Evolutionary conservation across 2,797 vertebrate species (phyloP).

Genomic region (Semaprochilodus insignis): DNA sequence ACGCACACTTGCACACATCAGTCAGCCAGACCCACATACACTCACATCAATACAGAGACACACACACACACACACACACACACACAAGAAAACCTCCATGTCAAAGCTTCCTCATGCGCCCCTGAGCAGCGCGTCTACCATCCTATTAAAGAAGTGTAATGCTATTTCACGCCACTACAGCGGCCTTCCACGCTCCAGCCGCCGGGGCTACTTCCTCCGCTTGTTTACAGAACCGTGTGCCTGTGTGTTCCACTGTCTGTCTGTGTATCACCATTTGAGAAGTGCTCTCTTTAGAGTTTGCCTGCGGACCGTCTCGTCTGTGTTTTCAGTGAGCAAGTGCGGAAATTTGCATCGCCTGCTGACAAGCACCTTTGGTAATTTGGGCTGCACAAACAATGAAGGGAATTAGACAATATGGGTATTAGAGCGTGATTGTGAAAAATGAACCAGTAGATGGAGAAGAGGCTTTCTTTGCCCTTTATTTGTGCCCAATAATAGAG

Average conservation of each 20-base stretch:
- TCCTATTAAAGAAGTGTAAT: slow-evolving; percentile 52
- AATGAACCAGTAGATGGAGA: not conserved
- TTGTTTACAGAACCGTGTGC: slow-evolving; percentile 14
- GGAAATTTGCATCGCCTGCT: not conserved
- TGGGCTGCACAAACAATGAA: not conserved
- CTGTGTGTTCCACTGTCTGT: not conserved
- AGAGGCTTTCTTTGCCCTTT: not conserved
- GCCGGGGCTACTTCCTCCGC: slow-evolving; percentile 13
- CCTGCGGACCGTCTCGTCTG: not conserved
- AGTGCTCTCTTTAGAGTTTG: not conserved
- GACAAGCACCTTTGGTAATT: slow-evolving; percentile 3
- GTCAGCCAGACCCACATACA: slow-evolving; percentile 37
- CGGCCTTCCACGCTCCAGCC: slow-evolving; percentile 12
- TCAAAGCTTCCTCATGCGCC: slow-evolving; percentile 68
- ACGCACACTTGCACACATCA: not conserved
- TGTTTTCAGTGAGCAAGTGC: not conserved
- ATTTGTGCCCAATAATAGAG: not conserved
- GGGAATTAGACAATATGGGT: not conserved
- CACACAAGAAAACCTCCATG: slow-evolving; percentile 69
- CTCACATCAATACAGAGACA: slow-evolving; percentile 30
- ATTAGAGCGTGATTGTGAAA: not conserved
- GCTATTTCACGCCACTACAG: slow-evolving; percentile 28
- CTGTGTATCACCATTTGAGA: not conserved
- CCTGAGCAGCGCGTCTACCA: slow-evolving; percentile 26
- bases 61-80: slow-evolving; percentile 43